Evolutionary conservation across 2,797 vertebrate genomes (phyloP).

Genomic region (Sebastes variabilis): DNA sequence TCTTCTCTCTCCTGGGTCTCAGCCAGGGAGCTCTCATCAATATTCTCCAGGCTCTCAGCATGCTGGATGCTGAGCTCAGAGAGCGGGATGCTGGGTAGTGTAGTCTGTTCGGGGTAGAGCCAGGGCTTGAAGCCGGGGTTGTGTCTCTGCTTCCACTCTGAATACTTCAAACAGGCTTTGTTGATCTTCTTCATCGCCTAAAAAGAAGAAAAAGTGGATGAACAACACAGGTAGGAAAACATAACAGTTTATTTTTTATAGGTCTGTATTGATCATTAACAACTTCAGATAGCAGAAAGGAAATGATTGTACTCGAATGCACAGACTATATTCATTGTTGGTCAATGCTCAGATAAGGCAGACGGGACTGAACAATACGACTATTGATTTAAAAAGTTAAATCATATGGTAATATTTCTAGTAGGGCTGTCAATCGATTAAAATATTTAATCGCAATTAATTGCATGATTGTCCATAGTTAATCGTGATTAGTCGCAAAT

Average conservation of each 20-base stretch:
- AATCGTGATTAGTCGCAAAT: too few relatives aligned
- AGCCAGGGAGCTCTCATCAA: slow-evolving; percentile 90
- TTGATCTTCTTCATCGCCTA: slow-evolving; percentile 97
- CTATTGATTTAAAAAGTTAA: neutral
- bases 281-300: neutral
- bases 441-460: too few relatives aligned
- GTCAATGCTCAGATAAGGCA: neutral
- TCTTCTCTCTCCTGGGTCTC: slow-evolving; percentile 84
- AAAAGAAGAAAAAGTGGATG: neutral
- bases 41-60: slow-evolving; percentile 95
- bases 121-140: slow-evolving; percentile 91
- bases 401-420: neutral
- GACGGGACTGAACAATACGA: neutral
- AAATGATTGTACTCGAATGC: neutral
- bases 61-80: slow-evolving; percentile 91
- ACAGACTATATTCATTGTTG: neutral
- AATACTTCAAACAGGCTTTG: slow-evolving; percentile 93
- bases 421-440: too few relatives aligned
- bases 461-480: too few relatives aligned
- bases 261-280: neutral
- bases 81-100: slow-evolving; percentile 85
- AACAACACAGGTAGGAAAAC: neutral
- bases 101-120: slow-evolving; percentile 95
- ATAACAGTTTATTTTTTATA: neutral
- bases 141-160: slow-evolving; percentile 93